Base-by-base conservation (phyloP, 2,113 vertebrate species). In the Empidonax traillii region DNA sequence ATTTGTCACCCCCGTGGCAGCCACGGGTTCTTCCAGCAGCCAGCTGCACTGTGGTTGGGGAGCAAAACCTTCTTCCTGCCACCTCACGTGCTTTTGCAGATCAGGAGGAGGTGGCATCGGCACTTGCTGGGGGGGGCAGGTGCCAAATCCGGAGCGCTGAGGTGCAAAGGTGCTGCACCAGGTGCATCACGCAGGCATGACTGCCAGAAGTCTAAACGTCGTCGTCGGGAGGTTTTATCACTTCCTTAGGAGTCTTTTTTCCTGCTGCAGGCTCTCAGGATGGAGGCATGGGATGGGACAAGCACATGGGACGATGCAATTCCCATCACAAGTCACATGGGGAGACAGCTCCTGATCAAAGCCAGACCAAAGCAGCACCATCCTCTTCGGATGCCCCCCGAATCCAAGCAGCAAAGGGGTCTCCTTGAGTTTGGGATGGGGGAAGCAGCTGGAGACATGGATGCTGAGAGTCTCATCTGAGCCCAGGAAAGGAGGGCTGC, bases 121-220 rank as follows among this genome's bases (percentile, higher is more conserved):
- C 2, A 1, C 9, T 33, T 3, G 1, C 37, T 0, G 59, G 18
- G 16, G 18, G 44, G 7, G 65, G 65, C 14, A 6, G 79, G 46
- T 81, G 89, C 55, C 77, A 91, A n/a, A 89, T 77, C 85, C 19
- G 12, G 76, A 87, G 87, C 52, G 37, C 7, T 0, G 2, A 8
- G 21, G 28, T 68, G 77, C 10, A 8, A 77, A 85, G 80, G 62
- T 0, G 0, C 82, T 1, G 33, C 79, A 12, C 20, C 67, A 39
- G 44, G 24, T 6, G 9, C 4, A 6, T 3, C 11, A 2, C 3
- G 0, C 72, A 49, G 61, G 30, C 14, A 0, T 5, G 2, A 2
- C 53, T 27, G 65, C 56, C 21, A 1, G 0, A 44, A 83, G 47
- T 2, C 44, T 9, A 10, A 51, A 59, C 27, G 28, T 2, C 0